Conservation (phyloP, 1,140 invertebrate species). For the Phymastichus coffea region DNA sequence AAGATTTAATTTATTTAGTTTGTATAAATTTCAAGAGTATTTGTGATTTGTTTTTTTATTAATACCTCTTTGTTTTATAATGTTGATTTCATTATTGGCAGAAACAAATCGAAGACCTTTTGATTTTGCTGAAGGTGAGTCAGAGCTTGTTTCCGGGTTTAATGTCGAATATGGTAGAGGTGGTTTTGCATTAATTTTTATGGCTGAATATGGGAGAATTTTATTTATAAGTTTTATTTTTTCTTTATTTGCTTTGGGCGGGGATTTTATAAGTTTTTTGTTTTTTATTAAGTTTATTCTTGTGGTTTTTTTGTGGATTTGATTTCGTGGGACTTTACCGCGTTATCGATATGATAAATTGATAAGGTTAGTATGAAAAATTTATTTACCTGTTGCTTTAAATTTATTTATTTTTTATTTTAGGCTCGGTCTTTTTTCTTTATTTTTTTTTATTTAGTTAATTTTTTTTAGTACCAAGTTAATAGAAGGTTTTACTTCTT, state of each 20-base stretch:
- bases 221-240: constrained; percentile 55
- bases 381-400: too few species aligned
- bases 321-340: background rate
- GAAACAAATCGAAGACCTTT: constrained; percentile 73
- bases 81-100: constrained; percentile 63
- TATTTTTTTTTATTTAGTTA: too few species aligned
- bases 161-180: constrained; percentile 65
- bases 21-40: constrained; percentile 49
- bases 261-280: background rate
- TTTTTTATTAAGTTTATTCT: background rate
- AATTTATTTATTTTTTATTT: too few species aligned
- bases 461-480: too few species aligned
- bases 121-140: constrained; percentile 75
- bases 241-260: background rate
- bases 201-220: constrained; percentile 70
- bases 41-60: constrained; percentile 57
- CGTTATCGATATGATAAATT: background rate
- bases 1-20: constrained; percentile 44
- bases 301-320: background rate
- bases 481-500: too few species aligned
- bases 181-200: constrained; percentile 73
- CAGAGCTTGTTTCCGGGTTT: constrained; percentile 72
- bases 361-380: too few species aligned
- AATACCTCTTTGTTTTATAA: constrained; percentile 58
- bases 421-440: too few species aligned